A percentile compares a stretch with the other conserved stretches of the same genome.
Conservation (phyloP, 2,797 vertebrate species). For the Pangasius sanitwongsei region DNA sequence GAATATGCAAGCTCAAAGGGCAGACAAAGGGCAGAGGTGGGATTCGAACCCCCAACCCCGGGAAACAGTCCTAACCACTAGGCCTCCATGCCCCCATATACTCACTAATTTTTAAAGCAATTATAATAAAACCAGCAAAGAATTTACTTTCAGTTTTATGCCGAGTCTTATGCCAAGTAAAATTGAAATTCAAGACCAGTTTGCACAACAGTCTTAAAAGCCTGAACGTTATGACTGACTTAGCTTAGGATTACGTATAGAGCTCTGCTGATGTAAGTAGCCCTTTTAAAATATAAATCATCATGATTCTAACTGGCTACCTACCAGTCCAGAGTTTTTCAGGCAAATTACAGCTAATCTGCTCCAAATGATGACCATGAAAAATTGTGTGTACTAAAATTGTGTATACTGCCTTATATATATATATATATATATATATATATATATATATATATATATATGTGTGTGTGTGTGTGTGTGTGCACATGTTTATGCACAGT, state of each 20-base stretch:
- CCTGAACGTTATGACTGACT: not conserved
- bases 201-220: not conserved
- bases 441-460: too few relatives aligned
- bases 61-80: too few relatives aligned
- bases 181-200: not conserved
- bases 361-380: not conserved
- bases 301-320: not conserved
- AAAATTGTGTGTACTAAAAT: not conserved
- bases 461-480: too few relatives aligned
- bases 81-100: not conserved
- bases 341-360: not conserved
- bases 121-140: not conserved
- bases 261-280: not conserved
- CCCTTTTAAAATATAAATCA: not conserved
- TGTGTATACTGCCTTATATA: too few relatives aligned
- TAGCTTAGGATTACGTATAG: not conserved
- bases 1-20: too few relatives aligned
- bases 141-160: not conserved
- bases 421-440: too few relatives aligned
- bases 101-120: not conserved
- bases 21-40: too few relatives aligned
- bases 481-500: not conserved
- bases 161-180: not conserved
- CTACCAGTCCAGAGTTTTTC: not conserved
- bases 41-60: too few relatives aligned